Evolutionary conservation across 2,113 vertebrate genomes (phyloP).

Genomic region (Rhabdornis inornatus): DNA sequence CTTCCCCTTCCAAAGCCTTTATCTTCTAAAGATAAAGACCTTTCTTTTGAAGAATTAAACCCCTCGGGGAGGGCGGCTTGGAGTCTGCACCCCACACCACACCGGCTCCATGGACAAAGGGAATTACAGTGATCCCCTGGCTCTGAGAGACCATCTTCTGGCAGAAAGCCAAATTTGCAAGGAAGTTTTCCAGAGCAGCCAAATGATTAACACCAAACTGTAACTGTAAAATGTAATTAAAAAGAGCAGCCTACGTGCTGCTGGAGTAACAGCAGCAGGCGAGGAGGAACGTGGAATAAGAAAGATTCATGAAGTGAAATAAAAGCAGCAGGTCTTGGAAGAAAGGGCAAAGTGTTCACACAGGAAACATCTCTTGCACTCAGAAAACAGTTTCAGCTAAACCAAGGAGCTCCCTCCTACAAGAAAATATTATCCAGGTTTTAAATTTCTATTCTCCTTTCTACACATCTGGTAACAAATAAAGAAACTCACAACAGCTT

Average conservation of each 20-base stretch:
- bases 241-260: neutral
- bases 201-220: conserved; percentile 1
- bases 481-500: neutral
- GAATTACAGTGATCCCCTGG: neutral
- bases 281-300: neutral
- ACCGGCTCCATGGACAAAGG: neutral
- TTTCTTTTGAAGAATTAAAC: neutral
- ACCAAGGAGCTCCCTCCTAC: neutral
- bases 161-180: conserved; percentile 17
- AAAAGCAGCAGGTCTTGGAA: neutral
- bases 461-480: neutral
- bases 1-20: neutral
- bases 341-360: neutral
- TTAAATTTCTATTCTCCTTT: neutral
- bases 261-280: neutral
- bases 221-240: conserved; percentile 23
- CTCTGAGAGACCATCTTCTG: conserved; percentile 1
- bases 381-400: neutral
- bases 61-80: neutral
- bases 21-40: neutral
- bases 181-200: conserved; percentile 43
- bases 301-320: neutral
- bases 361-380: neutral
- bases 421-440: neutral
- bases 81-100: neutral